Percentiles rank a stretch among this genome's conserved stretches.
These are phyloP conservation scores for Xestia c-nigrum DNA, from an alignment of 2,888 invertebrate genomes.

Conservation along the genomic window DNA sequence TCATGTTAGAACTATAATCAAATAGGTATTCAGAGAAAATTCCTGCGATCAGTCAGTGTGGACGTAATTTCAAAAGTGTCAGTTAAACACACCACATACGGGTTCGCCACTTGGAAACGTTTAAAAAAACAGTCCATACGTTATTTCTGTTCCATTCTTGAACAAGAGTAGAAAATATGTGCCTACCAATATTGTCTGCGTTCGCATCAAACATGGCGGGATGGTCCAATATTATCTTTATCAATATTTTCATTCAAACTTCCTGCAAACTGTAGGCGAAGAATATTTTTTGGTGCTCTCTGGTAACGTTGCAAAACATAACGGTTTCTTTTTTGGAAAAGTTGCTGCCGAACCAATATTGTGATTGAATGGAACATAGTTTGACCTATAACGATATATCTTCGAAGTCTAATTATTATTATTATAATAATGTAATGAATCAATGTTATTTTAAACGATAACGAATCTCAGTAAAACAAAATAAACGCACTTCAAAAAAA, in stretches of 20 bases:
- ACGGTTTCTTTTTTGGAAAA: background rate
- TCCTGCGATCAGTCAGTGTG: background rate
- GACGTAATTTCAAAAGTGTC: background rate
- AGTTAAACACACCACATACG: background rate
- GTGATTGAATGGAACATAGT: no score
- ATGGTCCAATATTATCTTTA: conserved; percentile 47
- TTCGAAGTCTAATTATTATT: background rate
- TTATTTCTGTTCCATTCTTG: conserved; percentile 34
- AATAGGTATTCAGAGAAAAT: background rate
- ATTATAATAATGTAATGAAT: no score
- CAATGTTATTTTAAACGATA: background rate
- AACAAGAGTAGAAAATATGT: conserved; percentile 36
- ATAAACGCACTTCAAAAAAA: no score
- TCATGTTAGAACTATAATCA: background rate
- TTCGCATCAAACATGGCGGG: conserved; percentile 27
- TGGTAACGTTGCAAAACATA: background rate
- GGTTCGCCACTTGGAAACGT: background rate
- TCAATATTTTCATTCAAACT: conserved; percentile 51
- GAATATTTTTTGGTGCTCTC: conserved; percentile 38
- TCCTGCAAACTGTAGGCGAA: conserved; percentile 33
- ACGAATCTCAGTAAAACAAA: background rate
- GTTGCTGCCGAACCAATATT: conserved; percentile 1
- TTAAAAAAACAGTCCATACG: background rate
- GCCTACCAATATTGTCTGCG: conserved; percentile 33
- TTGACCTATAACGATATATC: background rate